Evolutionary conservation across 1,140 invertebrate species (phyloP), one percentile per base, ranked within the genome.

Genomic region (Marisa cornuarietis): DNA sequence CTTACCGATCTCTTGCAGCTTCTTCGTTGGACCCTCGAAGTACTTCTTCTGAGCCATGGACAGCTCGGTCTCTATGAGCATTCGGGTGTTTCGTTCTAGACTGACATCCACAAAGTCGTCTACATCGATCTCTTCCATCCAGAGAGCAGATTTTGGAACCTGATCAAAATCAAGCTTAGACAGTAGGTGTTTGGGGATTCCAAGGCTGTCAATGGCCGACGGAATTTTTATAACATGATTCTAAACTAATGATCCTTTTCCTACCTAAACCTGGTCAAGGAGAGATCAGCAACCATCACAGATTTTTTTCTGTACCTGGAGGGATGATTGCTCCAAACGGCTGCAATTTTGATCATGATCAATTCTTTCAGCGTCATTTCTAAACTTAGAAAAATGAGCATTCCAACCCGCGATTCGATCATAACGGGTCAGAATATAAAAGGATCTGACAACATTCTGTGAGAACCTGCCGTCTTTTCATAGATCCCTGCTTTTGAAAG

Each of bases 1-100:
- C 85, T 85, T 79, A 91, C 90, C 75, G 82, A 90, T 90, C 42
- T 85, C 87, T 52, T 90, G 82, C 10, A 91, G 83, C 78, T 90
- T 87, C 51, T 80, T 78, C 42, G 84, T 74, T 14, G 90, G 89
- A 73, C 84, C 90, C 72, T 90, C 87, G 85, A 91, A 90, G 71
- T 88, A 86, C 26, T 82, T 72, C 54, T 85, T 87, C 42, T 87
- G 87, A 26, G 88, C 86, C 71, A 85, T 85, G 68, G 87, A 86
- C 65, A 91, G 82, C 82, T 83, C 88, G 13, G 81, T 22, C 86
- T 95, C 74, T n/a, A 85, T 85, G 20, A 69, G 71, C 20, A 84
- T 74, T 0, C 90, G 62, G 24, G 90, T 85, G 80, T 91, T 89
- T 14, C 88, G 84, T 22, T 88, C 87, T 11, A 91, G 83, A 13